Evolutionary conservation across 1,140 invertebrate species (phyloP).

Genomic region (Drosophila funebris): DNA sequence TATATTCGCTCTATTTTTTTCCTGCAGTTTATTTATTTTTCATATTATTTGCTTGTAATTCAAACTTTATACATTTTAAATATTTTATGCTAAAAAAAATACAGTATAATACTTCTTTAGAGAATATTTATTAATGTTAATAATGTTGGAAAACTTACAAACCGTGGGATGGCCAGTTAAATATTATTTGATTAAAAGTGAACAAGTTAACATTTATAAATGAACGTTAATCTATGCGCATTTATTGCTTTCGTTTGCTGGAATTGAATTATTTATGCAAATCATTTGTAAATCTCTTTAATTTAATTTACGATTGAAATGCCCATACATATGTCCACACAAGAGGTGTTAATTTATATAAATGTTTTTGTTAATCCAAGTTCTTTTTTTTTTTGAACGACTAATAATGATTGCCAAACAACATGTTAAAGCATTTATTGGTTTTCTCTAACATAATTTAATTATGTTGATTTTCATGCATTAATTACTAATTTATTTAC

Average conservation of each 20-base stretch:
- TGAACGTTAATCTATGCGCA: neutral
- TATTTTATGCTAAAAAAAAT: too few species aligned
- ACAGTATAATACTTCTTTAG: too few species aligned
- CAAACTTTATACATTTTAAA: too few species aligned
- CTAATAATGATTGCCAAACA: constrained; percentile 58
- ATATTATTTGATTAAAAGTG: constrained; percentile 69
- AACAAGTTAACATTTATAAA: constrained; percentile 51
- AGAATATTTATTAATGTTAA: neutral
- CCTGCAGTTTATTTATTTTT: too few species aligned
- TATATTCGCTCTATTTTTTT: too few species aligned
- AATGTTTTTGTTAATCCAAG: constrained; percentile 45
- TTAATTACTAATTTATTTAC: constrained; percentile 70
- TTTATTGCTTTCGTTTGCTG: neutral
- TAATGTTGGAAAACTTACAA: constrained; percentile 5
- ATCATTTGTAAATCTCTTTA: constrained; percentile 58
- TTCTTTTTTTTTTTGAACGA: constrained; percentile 35
- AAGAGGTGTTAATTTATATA: constrained; percentile 61
- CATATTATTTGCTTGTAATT: too few species aligned
- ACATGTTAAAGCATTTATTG: constrained; percentile 48
- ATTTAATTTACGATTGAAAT: constrained; percentile 55
- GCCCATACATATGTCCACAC: constrained; percentile 18
- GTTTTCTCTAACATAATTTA: constrained; percentile 58
- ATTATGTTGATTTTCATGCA: constrained; percentile 74
- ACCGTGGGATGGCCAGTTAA: neutral
- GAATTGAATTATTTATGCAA: constrained; percentile 19